Evolutionary conservation across 2,113 vertebrate genomes (phyloP).

Genomic region (Paramormyrops kingsleyae): DNA sequence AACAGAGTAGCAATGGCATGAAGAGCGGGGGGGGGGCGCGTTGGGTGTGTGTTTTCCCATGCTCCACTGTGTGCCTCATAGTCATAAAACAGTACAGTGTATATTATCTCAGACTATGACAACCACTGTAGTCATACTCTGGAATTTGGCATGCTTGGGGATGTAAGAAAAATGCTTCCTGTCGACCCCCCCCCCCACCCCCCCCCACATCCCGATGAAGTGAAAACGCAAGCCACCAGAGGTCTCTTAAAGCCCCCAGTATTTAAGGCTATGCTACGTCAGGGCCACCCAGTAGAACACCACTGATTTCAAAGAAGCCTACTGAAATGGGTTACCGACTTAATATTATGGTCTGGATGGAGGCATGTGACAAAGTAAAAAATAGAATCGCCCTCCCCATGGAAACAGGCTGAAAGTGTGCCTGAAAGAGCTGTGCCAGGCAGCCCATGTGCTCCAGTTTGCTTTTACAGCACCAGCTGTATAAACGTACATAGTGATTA

Average conservation of each 20-base stretch:
- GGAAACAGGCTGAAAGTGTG: constrained; percentile 44
- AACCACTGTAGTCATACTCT: background rate
- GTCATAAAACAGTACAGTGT: background rate
- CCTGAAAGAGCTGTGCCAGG: constrained; percentile 52
- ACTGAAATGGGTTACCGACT: constrained; percentile 55
- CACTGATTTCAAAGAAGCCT: constrained; percentile 7
- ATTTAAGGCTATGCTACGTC: background rate
- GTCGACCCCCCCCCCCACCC: too few species aligned
- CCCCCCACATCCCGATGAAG: background rate
- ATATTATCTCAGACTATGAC: background rate
- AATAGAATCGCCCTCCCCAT: constrained; percentile 53
- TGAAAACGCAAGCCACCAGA: background rate
- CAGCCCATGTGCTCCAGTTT: constrained; percentile 40
- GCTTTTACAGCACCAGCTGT: constrained; percentile 3
- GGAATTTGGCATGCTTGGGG: background rate
- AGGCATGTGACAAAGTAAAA: constrained; percentile 54
- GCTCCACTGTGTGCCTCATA: background rate
- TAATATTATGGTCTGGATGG: constrained; percentile 43
- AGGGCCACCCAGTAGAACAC: background rate
- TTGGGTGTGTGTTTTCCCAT: background rate
- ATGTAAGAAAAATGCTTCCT: background rate
- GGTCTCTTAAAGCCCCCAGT: background rate
- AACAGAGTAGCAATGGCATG: background rate
- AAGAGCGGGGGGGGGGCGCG: background rate
- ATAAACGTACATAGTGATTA: background rate